Base-by-base conservation (phyloP, 35 echinoderm and acorn worm species). In the Amphiura filiformis region DNA sequence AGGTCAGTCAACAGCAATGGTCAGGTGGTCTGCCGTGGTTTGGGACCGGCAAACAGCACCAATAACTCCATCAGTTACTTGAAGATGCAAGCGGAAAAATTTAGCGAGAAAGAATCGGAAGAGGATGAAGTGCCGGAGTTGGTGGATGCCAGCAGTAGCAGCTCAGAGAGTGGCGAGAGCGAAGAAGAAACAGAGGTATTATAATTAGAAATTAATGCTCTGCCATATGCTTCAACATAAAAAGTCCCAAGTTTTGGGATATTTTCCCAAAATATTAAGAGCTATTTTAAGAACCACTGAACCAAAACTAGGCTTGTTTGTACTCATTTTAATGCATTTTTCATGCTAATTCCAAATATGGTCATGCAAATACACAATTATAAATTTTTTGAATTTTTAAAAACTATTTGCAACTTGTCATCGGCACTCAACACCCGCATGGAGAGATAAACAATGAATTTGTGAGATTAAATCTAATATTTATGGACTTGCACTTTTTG, bases 1-100 rank as follows among this genome's bases (percentile, higher is more conserved):
- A 38, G 86, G 37, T 22, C 36, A 26, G 91, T 85, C 35, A 96
- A 96, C 75, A 31, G 39, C 20, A 3, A 39, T 13, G 94, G 87
- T 0, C 49, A 80, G 36, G 35, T 18, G 31, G 32, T 87, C 31
- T 94, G 88, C 37, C 64, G 65, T 18, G 28, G 44, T 1, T 18
- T 20, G 13, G 22, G 26, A 0, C 34, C 39, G 17, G 83, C 90
- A 15, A 57, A 38, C 0, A 32, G 31, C 9, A 38, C 31, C 82
- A 85, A 39, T 22, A 89, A 86, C 52, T 81, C 84, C 34, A 49
- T 94, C 5, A 12, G 47, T 0, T 17, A 44, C 4, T 83, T 90
- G 78, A 20, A 79, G 57, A 80, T 39, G 9, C 26, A 76, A 82
- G 85, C 89, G 32, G 17, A 39, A 31, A 80, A 81, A 33, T 52